Evolutionary conservation across 2,113 vertebrate species (phyloP).

Genomic region (Myotis lucifugus): DNA sequence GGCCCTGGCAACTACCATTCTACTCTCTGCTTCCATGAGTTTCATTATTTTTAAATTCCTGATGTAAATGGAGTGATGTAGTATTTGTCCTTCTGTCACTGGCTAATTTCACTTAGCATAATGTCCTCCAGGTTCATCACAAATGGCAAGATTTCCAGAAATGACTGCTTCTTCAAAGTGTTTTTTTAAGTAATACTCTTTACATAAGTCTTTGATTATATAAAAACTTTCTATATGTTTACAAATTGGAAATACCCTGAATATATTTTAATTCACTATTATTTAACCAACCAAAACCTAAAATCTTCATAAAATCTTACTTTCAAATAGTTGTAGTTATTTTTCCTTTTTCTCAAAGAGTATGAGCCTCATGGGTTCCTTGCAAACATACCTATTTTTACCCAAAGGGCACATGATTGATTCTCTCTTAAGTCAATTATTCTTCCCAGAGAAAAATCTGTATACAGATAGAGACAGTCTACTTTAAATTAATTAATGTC

Average conservation of each 20-base stretch:
- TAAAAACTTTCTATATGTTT: not conserved
- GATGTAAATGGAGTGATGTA: not conserved
- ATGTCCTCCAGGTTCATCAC: not conserved
- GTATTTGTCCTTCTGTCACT: not conserved
- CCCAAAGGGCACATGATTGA: conserved; percentile 19
- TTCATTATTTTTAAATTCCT: not conserved
- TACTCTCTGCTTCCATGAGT: not conserved
- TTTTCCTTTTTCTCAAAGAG: not conserved
- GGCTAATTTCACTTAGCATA: not conserved
- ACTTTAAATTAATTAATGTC: conserved; percentile 60
- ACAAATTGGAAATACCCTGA: not conserved
- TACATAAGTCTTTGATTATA: not conserved
- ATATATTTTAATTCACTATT: not conserved
- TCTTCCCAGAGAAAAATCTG: conserved; percentile 36
- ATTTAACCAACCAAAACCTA: not conserved
- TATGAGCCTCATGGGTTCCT: not conserved
- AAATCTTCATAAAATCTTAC: not conserved
- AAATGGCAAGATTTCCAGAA: not conserved
- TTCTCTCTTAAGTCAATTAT: conserved; percentile 58
- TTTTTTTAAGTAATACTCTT: conserved; percentile 9
- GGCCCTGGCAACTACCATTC: not conserved
- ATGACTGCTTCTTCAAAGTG: not conserved
- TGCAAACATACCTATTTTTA: conserved; percentile 33
- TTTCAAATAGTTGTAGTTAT: not conserved
- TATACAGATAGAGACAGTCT: conserved; percentile 29